Evolutionary conservation across 2,888 invertebrate species (phyloP).

Genomic region (Aporophyla lueneburgensis): DNA sequence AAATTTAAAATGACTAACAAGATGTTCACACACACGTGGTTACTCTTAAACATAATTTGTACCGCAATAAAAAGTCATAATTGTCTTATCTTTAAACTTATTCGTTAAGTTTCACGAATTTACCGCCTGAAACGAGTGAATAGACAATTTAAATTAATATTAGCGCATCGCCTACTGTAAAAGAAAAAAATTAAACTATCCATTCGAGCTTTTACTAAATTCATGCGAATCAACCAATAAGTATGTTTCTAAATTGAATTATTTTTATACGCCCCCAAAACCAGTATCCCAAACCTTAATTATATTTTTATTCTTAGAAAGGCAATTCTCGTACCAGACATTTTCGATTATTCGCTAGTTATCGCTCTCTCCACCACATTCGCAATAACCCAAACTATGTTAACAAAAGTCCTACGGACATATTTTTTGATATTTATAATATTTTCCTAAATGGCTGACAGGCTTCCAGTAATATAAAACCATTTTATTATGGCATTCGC

Average conservation of each 20-base stretch:
- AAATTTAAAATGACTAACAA: not conserved
- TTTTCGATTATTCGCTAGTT: constrained; percentile 22
- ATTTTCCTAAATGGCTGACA: constrained; percentile 55
- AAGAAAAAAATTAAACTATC: no score
- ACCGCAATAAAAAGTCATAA: constrained; percentile 2
- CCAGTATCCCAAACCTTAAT: constrained; percentile 19
- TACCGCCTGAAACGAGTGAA: no score
- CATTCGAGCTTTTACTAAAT: no score
- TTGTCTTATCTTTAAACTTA: not conserved
- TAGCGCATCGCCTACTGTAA: no score
- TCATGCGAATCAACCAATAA: no score
- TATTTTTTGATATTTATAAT: constrained; percentile 62
- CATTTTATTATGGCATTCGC: constrained; percentile 72
- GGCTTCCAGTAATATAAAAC: constrained; percentile 70
- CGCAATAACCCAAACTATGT: constrained; percentile 36
- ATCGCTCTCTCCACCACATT: constrained; percentile 20
- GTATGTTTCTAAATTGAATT: constrained; percentile 11
- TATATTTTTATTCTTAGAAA: constrained; percentile 22
- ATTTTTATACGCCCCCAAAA: constrained; percentile 8
- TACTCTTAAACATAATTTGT: not conserved
- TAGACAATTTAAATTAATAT: no score
- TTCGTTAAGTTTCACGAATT: no score
- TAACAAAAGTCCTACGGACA: constrained; percentile 38
- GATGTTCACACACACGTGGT: not conserved
- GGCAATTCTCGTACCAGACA: not conserved